Base-by-base conservation (phyloP, 2,888 invertebrate species). In the Pemphredon lugubris region DNA sequence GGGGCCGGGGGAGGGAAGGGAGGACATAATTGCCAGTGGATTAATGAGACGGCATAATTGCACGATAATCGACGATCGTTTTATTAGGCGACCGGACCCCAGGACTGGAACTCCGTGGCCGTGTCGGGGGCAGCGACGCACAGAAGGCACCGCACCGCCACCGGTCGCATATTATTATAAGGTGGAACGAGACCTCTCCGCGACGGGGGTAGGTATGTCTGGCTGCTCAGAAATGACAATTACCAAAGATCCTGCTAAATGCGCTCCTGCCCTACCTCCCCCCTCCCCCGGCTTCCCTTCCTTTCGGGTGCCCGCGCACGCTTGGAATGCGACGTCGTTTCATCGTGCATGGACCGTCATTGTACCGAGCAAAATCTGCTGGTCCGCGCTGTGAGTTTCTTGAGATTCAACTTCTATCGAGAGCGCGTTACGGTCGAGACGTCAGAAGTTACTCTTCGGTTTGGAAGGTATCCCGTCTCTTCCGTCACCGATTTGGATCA, bases 31-130 rank as follows among this genome's bases (percentile, higher is more conserved):
- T 89, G 86, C 85, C 77, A 81, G 73, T 84, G 87, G 88, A 89
- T 89, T 89, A 88, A 89, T 88, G 87, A 88, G 88, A 88, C 88
- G 88, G 87, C 87, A 88, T 88, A 88, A 88, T 89, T 89, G 87
- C 87, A 86, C 86, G 86, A 86, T 88, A 88, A 88, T 88, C 87
- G 86, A 66, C 87, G 84, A 87, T 87, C 86, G 87, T 88, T 88
- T 88, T 87, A 84, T 88, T 88, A 85, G 84, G 76, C 74, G 74
- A 64, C 59, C 57, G 42, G 54, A 48, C 40, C n/a, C 42, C 23
- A 13, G 57, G 69, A 47, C 60, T 61, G 79, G 68, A 77, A 77
- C 76, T 76, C 67, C n/a, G 40, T 30, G 16, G 53, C 37, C 39
- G 45, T 18, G 44, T 47, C 23, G 61, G 32, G 30, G 50, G 34